Evolutionary conservation across 2,888 invertebrate species (phyloP).

Genomic region (Limenitis camilla): DNA sequence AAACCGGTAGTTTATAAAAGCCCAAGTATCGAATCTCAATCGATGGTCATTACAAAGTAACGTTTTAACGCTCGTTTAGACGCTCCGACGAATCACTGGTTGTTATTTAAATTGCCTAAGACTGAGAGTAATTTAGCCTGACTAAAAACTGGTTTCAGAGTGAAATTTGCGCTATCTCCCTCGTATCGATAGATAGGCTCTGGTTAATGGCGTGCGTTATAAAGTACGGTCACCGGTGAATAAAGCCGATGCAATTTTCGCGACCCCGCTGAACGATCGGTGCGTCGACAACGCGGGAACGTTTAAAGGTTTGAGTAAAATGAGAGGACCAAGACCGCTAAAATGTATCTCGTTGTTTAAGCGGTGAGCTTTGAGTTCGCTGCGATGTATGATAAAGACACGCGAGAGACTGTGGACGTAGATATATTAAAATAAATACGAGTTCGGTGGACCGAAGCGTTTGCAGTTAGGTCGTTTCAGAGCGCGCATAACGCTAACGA

Average conservation of each 20-base stretch:
- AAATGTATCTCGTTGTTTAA: constrained; percentile 56
- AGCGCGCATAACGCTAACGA: constrained; percentile 47
- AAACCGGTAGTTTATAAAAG: constrained; percentile 32
- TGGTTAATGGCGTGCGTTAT: constrained; percentile 9
- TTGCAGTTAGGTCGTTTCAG: constrained; percentile 37
- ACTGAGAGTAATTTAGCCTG: constrained; percentile 44
- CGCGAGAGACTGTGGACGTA: constrained; percentile 28
- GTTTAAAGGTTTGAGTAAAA: constrained; percentile 47
- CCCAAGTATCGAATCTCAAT: constrained; percentile 34
- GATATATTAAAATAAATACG: constrained; percentile 24
- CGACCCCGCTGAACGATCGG: constrained; percentile 23
- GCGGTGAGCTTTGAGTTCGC: constrained; percentile 57
- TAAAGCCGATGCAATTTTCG: constrained; percentile 54
- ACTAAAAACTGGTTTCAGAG: constrained; percentile 47
- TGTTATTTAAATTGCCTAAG: constrained; percentile 56
- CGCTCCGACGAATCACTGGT: constrained; percentile 45
- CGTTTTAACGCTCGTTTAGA: constrained; percentile 30
- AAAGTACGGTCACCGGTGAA: constrained; percentile 30
- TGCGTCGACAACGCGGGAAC: constrained; percentile 32
- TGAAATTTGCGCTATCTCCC: constrained; percentile 32
- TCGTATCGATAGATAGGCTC: constrained; percentile 7
- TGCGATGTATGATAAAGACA: constrained; percentile 45
- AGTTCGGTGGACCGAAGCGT: constrained; percentile 20
- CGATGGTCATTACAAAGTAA: constrained; percentile 47
- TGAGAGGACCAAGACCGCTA: constrained; percentile 48